Evolutionary conservation across 2,888 invertebrate genomes (phyloP).

Genomic region (Nephrotoma flavescens): DNA sequence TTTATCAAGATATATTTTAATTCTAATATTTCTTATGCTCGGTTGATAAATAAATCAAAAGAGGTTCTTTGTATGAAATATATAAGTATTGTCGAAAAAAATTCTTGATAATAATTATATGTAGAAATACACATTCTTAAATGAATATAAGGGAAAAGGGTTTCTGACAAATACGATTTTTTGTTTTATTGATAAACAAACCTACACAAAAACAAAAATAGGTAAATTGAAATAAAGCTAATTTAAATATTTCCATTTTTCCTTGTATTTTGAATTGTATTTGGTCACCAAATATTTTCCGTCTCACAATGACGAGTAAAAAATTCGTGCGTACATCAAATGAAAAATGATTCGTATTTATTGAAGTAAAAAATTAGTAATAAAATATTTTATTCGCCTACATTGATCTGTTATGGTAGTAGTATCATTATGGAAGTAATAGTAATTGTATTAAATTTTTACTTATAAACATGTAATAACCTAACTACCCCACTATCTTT

Average conservation of each 20-base stretch:
- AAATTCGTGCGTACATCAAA: not conserved
- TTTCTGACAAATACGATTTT: not conserved
- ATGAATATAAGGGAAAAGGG: not conserved
- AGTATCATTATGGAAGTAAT: not conserved
- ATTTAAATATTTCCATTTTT: not conserved
- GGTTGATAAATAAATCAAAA: not conserved
- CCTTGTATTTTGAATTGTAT: not conserved
- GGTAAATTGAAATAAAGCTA: not conserved
- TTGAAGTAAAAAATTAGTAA: not conserved
- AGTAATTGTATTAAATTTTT: not conserved
- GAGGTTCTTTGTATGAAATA: not conserved
- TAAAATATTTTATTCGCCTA: not conserved
- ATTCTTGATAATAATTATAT: not conserved
- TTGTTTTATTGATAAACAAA: not conserved
- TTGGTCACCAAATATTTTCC: not conserved
- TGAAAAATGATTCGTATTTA: not conserved
- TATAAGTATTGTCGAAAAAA: not conserved
- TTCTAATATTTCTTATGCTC: not conserved
- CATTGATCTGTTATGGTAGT: not conserved
- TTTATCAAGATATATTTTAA: no score
- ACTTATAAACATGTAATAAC: not conserved
- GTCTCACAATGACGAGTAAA: not conserved
- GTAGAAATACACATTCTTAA: not conserved
- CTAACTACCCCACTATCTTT: not conserved
- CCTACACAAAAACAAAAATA: not conserved